Evolutionary conservation across 1,140 invertebrate species (phyloP).

Genomic region (Micrasema longulum): DNA sequence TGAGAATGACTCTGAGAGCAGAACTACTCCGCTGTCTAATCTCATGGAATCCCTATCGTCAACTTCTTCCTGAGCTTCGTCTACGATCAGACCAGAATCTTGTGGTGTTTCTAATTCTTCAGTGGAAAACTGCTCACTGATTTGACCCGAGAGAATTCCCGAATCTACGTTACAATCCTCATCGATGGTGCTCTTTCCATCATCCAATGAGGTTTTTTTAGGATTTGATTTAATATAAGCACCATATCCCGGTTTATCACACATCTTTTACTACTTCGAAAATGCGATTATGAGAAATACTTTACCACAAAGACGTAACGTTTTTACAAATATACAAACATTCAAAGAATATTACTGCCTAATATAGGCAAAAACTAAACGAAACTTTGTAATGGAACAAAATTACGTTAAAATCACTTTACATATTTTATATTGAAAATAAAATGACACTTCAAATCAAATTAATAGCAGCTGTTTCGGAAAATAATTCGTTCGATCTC

Average conservation of each 20-base stretch:
- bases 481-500: constrained; percentile 46
- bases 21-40: constrained; percentile 68
- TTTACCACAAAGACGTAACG: constrained; percentile 12
- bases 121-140: constrained; percentile 27
- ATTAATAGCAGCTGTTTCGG: constrained; percentile 47
- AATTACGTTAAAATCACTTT: constrained; percentile 34
- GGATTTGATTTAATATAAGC: constrained; percentile 29
- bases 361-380: constrained; percentile 36
- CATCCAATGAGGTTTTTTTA: constrained; percentile 43
- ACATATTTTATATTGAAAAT: constrained; percentile 28
- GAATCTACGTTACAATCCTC: constrained; percentile 45
- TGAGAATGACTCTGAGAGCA: constrained; percentile 67
- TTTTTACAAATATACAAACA: constrained; percentile 30
- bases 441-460: constrained; percentile 34
- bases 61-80: constrained; percentile 6
- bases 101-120: constrained; percentile 19
- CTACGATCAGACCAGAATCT: constrained; percentile 18
- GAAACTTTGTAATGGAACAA: constrained; percentile 21
- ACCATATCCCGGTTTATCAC: constrained; percentile 41
- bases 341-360: constrained; percentile 21
- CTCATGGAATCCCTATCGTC: constrained; percentile 57
- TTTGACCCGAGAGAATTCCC: constrained; percentile 37
- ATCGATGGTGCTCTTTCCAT: constrained; percentile 29
- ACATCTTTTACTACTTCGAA: constrained; percentile 41
- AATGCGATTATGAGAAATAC: constrained; percentile 24